phyloP scores from a whole-genome alignment of 2,888 invertebrate genomes.

The Scelioninae gen. 2 region DNA sequence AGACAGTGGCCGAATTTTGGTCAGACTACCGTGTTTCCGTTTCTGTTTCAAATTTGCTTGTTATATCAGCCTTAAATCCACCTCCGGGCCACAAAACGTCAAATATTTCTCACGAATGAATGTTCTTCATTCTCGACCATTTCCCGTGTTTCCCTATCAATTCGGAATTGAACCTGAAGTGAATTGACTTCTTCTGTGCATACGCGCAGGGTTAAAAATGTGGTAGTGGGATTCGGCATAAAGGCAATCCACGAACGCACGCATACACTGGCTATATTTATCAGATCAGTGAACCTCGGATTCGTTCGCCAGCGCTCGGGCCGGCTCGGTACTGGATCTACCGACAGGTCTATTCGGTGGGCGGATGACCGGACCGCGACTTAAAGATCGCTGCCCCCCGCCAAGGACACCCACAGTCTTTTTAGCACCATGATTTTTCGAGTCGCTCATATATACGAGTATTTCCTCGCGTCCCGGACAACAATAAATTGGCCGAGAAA shows the following conservation, averaged over 20 bases:
- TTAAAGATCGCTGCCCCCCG: slow-evolving; percentile 71
- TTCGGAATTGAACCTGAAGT: no score
- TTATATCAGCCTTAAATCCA: no score
- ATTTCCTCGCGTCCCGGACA: slow-evolving; percentile 28
- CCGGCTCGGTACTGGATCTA: slow-evolving; percentile 60
- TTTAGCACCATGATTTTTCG: slow-evolving; percentile 63
- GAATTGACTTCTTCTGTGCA: no score
- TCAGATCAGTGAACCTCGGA: slow-evolving; percentile 55
- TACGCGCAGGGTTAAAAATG: slow-evolving; percentile 31
- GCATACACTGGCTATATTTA: slow-evolving; percentile 44
- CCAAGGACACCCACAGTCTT: slow-evolving; percentile 71
- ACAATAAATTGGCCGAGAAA: slow-evolving; percentile 35
- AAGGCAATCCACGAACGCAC: slow-evolving; percentile 33
- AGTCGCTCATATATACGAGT: slow-evolving; percentile 11
- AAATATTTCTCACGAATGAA: no score
- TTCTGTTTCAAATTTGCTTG: no score
- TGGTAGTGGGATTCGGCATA: slow-evolving; percentile 45
- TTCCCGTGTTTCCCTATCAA: no score
- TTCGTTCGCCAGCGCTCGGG: slow-evolving; percentile 50
- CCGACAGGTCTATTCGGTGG: slow-evolving; percentile 69
- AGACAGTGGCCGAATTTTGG: no score
- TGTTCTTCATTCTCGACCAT: no score
- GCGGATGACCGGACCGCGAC: slow-evolving; percentile 67
- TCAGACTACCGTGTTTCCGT: no score
- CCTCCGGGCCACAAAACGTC: no score